phyloP scores from a whole-genome alignment of 2,888 invertebrate genomes.

The Strigamia crassipes region DNA sequence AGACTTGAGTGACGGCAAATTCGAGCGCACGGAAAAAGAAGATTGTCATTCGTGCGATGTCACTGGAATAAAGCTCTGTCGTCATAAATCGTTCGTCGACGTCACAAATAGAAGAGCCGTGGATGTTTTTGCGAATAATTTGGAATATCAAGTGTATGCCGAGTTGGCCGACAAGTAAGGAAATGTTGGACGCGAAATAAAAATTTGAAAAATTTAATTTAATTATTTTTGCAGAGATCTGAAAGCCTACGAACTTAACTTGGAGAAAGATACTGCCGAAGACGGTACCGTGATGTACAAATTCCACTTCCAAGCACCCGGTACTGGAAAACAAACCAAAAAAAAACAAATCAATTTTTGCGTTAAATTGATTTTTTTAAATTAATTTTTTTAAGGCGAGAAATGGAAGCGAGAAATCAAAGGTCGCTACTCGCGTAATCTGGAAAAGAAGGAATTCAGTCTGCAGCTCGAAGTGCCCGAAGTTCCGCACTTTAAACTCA shows the following conservation, averaged over 20 bases:
- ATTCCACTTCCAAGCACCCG: slow-evolving; percentile 44
- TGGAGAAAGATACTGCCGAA: neutral
- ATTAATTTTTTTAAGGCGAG: neutral
- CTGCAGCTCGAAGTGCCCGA: slow-evolving; percentile 36
- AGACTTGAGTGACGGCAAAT: slow-evolving; percentile 3
- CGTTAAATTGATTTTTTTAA: neutral
- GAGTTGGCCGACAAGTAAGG: slow-evolving; percentile 33
- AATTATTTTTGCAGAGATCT: slow-evolving; percentile 2
- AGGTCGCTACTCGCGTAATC: neutral
- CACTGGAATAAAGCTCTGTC: slow-evolving; percentile 24
- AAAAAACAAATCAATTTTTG: neutral
- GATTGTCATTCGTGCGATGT: neutral
- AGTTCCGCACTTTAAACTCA: slow-evolving; percentile 27
- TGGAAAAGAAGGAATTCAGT: slow-evolving; percentile 17
- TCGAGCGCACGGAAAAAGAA: neutral
- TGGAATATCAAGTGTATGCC: slow-evolving; percentile 5
- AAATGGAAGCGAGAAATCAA: slow-evolving; percentile 43
- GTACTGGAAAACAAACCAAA: neutral
- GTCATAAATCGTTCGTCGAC: slow-evolving; percentile 32
- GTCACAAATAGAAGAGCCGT: neutral
- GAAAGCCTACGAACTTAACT: slow-evolving; percentile 3
- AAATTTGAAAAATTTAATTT: neutral
- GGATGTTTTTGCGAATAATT: neutral
- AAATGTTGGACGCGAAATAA: neutral
- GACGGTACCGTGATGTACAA: neutral